These are phyloP conservation scores for Ceratina calcarata DNA, from an alignment of 1,140 invertebrate species.

Conservation along the genomic window DNA sequence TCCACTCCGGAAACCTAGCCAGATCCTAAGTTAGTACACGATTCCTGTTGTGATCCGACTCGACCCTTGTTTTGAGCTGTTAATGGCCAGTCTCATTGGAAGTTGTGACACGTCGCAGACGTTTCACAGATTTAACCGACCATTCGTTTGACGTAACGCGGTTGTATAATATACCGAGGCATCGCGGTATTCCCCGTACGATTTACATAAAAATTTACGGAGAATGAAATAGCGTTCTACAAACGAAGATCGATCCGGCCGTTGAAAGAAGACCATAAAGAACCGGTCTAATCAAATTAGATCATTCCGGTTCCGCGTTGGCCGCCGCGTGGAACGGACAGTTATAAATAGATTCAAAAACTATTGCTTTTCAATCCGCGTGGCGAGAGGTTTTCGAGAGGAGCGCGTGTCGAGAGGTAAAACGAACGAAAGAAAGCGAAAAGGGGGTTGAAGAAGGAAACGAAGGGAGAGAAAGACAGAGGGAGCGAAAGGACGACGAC, in stretches of 20 bases:
- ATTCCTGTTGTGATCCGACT: not conserved
- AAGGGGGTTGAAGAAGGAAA: constrained; percentile 46
- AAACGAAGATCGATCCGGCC: too few relatives aligned
- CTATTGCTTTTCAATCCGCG: constrained; percentile 71
- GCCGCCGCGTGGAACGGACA: constrained; percentile 60
- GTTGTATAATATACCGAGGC: not conserved
- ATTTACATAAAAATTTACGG: too few relatives aligned
- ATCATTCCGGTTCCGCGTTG: constrained; percentile 18
- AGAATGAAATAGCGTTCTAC: too few relatives aligned
- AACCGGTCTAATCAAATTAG: constrained; percentile 48
- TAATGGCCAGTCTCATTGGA: not conserved
- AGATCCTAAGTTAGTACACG: not conserved
- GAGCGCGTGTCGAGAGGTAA: constrained; percentile 17
- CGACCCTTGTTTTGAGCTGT: not conserved
- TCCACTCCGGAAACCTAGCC: constrained; percentile 43
- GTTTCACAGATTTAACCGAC: not conserved
- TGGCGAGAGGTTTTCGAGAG: constrained; percentile 52
- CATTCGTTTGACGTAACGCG: not conserved
- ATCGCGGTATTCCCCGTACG: not conserved
- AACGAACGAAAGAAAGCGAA: constrained; percentile 55
- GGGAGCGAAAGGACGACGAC: constrained; percentile 22
- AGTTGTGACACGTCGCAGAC: not conserved
- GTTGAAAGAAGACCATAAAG: not conserved
- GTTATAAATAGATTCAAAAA: constrained; percentile 73
- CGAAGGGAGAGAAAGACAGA: constrained; percentile 4